Percentiles rank a stretch among this genome's conserved stretches.
Conservation (phyloP, 2,888 invertebrate genomes). For the Caenorhabditis panamensis region DNA sequence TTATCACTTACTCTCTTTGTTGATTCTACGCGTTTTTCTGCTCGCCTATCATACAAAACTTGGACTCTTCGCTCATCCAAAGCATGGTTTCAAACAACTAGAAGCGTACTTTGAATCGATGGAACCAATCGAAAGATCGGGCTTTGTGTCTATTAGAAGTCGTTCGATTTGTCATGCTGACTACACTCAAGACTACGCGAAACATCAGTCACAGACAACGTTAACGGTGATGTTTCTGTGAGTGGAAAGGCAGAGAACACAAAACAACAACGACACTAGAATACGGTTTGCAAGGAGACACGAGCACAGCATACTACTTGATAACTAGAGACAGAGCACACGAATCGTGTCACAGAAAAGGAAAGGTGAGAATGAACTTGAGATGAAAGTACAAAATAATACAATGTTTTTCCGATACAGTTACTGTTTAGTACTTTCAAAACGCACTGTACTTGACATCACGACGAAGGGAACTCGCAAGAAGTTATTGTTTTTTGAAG, state of each 20-base stretch:
- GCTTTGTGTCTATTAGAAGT: slow-evolving; percentile 2
- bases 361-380: not conserved
- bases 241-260: slow-evolving; percentile 3
- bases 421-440: too few relatives aligned
- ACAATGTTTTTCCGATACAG: too few relatives aligned
- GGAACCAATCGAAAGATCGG: slow-evolving; percentile 11
- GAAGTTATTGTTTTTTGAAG: not conserved
- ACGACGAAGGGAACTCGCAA: not conserved
- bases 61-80: too few relatives aligned
- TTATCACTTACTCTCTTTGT: slow-evolving; percentile 32
- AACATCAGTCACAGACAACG: slow-evolving; percentile 13
- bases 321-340: not conserved
- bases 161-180: slow-evolving; percentile 1
- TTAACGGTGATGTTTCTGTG: not conserved
- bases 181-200: slow-evolving; percentile 39
- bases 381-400: too few relatives aligned
- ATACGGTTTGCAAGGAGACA: not conserved
- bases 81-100: not conserved
- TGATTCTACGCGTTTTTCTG: slow-evolving; percentile 17
- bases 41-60: slow-evolving; percentile 33
- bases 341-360: not conserved
- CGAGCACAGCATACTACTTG: not conserved
- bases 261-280: not conserved
- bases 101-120: slow-evolving; percentile 23
- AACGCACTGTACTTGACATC: not conserved